A percentile compares a stretch with the other conserved stretches of the same genome.
phyloP scores from a whole-genome alignment of 2,888 invertebrate genomes.

The Tachina lurida region DNA sequence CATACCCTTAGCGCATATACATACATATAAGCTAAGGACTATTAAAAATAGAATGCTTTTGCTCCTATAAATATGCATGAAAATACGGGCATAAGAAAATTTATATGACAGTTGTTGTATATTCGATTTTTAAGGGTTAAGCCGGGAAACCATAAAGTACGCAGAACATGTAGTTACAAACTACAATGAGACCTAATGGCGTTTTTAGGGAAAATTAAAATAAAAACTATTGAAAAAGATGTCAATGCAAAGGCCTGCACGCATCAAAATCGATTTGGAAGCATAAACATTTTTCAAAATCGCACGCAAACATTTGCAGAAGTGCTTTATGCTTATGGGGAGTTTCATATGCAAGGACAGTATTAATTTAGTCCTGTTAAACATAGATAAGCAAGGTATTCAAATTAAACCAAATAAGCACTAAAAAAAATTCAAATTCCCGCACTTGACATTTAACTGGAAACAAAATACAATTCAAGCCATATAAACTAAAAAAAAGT shows the following conservation, averaged over 20 bases:
- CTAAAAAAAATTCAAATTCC: no score
- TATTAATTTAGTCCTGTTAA: neutral
- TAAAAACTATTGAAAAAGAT: slow-evolving; percentile 10
- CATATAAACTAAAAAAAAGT: no score
- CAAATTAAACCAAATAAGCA: no score
- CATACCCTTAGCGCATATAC: neutral
- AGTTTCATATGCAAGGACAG: neutral
- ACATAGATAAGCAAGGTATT: neutral
- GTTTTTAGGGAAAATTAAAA: slow-evolving; percentile 20
- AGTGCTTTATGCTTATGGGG: neutral
- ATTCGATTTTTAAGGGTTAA: slow-evolving; percentile 53
- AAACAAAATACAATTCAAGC: no score
- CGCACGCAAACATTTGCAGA: neutral
- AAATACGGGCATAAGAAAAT: slow-evolving; percentile 13
- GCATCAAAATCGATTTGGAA: slow-evolving; percentile 57
- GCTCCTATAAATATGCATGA: neutral
- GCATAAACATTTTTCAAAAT: slow-evolving; percentile 7
- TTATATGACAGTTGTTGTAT: slow-evolving; percentile 16
- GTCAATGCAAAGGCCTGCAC: slow-evolving; percentile 51
- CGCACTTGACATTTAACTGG: no score
- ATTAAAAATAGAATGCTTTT: neutral
- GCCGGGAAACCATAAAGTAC: slow-evolving; percentile 48
- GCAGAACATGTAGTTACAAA: slow-evolving; percentile 21
- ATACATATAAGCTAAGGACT: neutral
- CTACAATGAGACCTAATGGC: slow-evolving; percentile 48